Evolutionary conservation across 2,888 invertebrate genomes (phyloP), one percentile per base, ranked within the genome.

Genomic region (Drosophila sordidapex): DNA sequence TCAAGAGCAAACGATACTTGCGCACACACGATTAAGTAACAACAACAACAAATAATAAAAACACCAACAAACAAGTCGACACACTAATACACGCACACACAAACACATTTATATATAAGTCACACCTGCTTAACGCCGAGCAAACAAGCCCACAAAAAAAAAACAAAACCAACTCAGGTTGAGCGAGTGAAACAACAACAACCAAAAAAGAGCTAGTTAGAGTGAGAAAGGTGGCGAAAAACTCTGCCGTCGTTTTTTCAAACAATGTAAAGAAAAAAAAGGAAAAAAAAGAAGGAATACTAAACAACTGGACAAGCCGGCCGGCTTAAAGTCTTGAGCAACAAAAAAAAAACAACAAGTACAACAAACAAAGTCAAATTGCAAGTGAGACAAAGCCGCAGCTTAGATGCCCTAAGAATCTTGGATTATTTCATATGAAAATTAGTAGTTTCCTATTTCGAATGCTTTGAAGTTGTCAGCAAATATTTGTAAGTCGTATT

Each of bases 1-100:
- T 90, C 90, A 90, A 90, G 90, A 89, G 84, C 89, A 90, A 76
- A 76, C 82, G 84, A 89, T 89, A 84, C 81, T 89, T 81, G 83
- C 38, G 62, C 76, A 76, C 79, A 78, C 76, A 49, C 83, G 89
- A 82, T 87, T 89, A 79, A 78, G 83, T 81, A 83, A 83, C 74
- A 80, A 73, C 72, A 82, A 74, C 60, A 63, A 51, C 63, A 63
- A 21, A 35, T 48, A 61, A 56, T 38, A 65, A 48, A 71, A 62
- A 46, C 49, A 62, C 21, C 46, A 68, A 57, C 81, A 83, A 83
- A 82, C 87, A 85, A 78, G 87, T 78, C 78, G 72, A 70, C 43
- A 66, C 66, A 60, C 67, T 67, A 59, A 67, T 57, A 73, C 54
- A 61, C 68, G 61, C 57, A 73, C 51, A 54, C n/a, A 63, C 35